These are phyloP conservation scores for Sebastes taczanowskii DNA, from an alignment of 2,797 vertebrate genomes.

Conservation along the genomic window DNA sequence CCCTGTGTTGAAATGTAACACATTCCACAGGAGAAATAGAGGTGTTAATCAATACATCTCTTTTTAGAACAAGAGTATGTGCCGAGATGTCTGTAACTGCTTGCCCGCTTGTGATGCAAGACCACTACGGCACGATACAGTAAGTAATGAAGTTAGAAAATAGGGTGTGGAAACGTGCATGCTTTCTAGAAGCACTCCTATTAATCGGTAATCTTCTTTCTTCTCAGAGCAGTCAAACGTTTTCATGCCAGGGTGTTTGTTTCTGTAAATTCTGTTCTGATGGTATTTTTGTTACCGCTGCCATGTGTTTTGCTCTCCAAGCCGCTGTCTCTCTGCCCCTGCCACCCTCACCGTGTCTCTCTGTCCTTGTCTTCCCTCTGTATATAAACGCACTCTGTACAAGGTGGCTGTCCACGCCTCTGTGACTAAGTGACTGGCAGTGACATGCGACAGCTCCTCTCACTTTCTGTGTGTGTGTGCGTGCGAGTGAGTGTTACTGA, in stretches of 20 bases:
- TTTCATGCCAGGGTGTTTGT: not conserved
- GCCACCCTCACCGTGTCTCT: conserved; percentile 10
- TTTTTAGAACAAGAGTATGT: not conserved
- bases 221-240: not conserved
- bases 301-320: conserved; percentile 18
- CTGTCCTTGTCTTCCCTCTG: conserved; percentile 40
- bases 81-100: not conserved
- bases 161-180: not conserved
- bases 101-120: not conserved
- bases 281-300: not conserved
- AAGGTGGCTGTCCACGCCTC: conserved; percentile 65
- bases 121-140: not conserved
- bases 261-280: not conserved
- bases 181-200: not conserved
- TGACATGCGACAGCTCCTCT: conserved; percentile 57
- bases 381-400: conserved; percentile 39
- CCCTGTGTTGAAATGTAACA: not conserved
- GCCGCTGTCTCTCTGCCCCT: not conserved
- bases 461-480: conserved; percentile 15
- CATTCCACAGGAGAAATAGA: not conserved
- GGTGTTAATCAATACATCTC: not conserved
- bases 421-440: conserved; percentile 68
- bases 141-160: not conserved
- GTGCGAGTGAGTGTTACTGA: conserved; percentile 15
- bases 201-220: not conserved